A percentile compares a stretch with the other conserved stretches of the same genome.
Evolutionary conservation across 2,113 vertebrate genomes (phyloP).

Genomic region (Mesoclemmys tuberculata): DNA sequence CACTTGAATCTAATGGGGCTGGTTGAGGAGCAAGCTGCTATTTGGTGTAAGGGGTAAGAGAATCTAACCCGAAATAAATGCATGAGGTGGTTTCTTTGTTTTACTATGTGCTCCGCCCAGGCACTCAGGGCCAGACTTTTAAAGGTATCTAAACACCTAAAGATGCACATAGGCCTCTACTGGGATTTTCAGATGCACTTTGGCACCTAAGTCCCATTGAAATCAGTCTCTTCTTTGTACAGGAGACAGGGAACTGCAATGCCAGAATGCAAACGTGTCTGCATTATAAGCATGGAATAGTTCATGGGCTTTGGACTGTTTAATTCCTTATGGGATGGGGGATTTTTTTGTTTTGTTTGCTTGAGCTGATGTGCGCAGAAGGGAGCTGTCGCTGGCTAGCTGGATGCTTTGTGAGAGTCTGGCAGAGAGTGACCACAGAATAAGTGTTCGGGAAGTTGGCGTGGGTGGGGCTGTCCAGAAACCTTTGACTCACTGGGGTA

Average conservation of each 20-base stretch:
- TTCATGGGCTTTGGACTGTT: not conserved
- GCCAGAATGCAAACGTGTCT: not conserved
- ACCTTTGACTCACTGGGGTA: slow-evolving; percentile 80
- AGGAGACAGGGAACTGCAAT: not conserved
- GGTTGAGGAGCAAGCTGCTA: not conserved
- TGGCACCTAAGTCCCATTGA: not conserved
- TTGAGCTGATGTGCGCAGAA: not conserved
- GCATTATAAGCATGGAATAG: fast-evolving
- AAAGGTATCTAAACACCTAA: not conserved
- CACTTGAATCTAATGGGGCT: not conserved
- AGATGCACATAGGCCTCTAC: fast-evolving
- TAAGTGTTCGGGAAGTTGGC: slow-evolving; percentile 74
- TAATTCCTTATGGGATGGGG: not conserved
- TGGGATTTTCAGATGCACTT: slow-evolving; percentile 3
- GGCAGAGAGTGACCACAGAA: slow-evolving; percentile 59
- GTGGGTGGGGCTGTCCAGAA: slow-evolving; percentile 77
- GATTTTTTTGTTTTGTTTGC: not conserved
- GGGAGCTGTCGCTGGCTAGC: slow-evolving; percentile 30
- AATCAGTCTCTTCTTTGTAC: not conserved
- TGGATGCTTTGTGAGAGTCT: slow-evolving; percentile 65
- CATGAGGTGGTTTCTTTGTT: slow-evolving; percentile 39
- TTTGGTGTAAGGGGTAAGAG: not conserved
- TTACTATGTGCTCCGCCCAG: fast-evolving
- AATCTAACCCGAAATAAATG: not conserved
- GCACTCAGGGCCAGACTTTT: not conserved